These are phyloP conservation scores for Spongia lamella DNA, from an alignment of 37 sponge, comb jelly and placozoan species.

Conservation along the genomic window DNA sequence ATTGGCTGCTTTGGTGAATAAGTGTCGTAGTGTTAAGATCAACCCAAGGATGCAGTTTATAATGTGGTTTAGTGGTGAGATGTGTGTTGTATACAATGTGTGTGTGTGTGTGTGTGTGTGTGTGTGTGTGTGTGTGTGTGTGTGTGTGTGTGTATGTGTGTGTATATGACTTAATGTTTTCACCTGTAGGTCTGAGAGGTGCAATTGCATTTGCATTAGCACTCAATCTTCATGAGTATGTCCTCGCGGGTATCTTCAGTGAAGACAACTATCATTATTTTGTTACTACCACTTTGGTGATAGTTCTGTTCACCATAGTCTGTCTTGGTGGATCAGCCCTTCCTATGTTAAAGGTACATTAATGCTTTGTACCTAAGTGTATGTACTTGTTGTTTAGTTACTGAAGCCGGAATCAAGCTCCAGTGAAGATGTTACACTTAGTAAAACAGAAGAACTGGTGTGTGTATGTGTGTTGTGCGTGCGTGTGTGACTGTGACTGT, in stretches of 20 bases:
- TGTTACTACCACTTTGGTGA: conserved; percentile 84
- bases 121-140: conserved; percentile 1
- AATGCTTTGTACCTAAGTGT: background rate
- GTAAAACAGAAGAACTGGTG: conserved; percentile 85
- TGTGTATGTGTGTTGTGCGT: background rate
- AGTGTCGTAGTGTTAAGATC: conserved; percentile 78
- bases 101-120: background rate
- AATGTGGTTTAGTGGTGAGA: conserved; percentile 94
- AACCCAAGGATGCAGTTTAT: conserved; percentile 79
- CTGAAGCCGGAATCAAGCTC: conserved; percentile 50
- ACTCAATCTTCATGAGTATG: conserved; percentile 50
- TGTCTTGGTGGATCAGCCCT: conserved; percentile 81
- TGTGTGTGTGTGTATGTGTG: background rate
- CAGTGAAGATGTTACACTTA: conserved; percentile 53
- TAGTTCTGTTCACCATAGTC: conserved; percentile 91
- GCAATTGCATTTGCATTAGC: conserved; percentile 94
- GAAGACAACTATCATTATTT: conserved; percentile 40
- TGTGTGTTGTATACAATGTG: background rate
- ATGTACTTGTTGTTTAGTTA: conserved; percentile 18
- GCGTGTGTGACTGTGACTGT: too few relatives aligned
- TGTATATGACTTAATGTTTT: conserved; percentile 1
- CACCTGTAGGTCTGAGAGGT: conserved; percentile 81
- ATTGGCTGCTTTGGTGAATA: conserved; percentile 74
- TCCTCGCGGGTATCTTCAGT: conserved; percentile 10
- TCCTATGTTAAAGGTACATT: conserved; percentile 78